Conservation (phyloP, 64 coral and sea anemone species). For the Porites australiensis region DNA sequence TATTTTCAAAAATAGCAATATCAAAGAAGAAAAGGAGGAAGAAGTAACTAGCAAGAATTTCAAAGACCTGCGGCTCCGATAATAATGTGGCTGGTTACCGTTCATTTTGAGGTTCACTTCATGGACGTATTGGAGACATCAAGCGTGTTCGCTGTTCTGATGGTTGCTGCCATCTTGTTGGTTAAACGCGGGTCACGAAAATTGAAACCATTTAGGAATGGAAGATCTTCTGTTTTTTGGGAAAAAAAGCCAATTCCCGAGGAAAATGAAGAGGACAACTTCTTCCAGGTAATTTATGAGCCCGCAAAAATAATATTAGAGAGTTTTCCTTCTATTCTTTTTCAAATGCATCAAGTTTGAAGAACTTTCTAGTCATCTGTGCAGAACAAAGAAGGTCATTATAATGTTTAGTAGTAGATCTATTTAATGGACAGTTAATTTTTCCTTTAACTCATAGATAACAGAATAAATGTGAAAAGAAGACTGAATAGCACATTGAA, state of each 20-base stretch:
- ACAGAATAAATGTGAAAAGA: no score
- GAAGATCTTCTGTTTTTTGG: neutral
- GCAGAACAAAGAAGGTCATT: no score
- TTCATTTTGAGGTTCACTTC: neutral
- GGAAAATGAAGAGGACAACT: neutral
- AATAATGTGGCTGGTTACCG: neutral
- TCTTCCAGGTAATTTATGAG: neutral
- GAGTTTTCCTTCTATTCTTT: no score
- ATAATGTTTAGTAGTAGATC: no score
- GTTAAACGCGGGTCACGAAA: neutral
- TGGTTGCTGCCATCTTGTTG: neutral
- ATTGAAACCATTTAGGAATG: neutral
- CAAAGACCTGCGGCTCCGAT: no score
- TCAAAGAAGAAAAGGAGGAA: neutral
- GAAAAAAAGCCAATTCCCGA: neutral
- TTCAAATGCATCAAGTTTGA: neutral
- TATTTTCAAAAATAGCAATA: neutral
- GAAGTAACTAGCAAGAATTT: no score
- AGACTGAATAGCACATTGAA: no score
- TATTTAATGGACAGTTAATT: no score
- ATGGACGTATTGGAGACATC: neutral
- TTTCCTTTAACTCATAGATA: no score
- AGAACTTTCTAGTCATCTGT: neutral
- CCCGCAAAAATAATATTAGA: no score
- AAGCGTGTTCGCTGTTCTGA: neutral